These are phyloP conservation scores for Drosophila parabipectinata DNA, from an alignment of 1,140 invertebrate species.

Conservation along the genomic window DNA sequence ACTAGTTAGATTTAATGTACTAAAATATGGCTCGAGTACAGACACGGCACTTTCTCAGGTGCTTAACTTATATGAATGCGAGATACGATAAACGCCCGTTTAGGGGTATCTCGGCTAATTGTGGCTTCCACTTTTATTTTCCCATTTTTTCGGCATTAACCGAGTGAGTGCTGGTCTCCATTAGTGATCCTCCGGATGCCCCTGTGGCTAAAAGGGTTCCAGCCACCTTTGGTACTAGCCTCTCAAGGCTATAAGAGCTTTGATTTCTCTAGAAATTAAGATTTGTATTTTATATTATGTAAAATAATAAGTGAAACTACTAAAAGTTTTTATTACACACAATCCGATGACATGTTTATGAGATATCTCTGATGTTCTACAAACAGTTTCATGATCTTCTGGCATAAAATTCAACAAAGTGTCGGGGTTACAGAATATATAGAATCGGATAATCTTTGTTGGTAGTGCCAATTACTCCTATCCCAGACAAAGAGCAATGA, in stretches of 20 bases:
- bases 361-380: conserved; percentile 27
- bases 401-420: conserved; percentile 30
- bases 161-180: conserved; percentile 13
- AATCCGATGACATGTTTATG: conserved; percentile 34
- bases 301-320: background rate
- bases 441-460: conserved; percentile 1
- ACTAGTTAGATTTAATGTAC: conserved; percentile 83
- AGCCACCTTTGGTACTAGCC: background rate
- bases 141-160: conserved; percentile 12
- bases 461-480: conserved; percentile 22
- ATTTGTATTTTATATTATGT: too few species aligned
- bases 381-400: conserved; percentile 26
- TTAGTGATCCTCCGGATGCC: conserved; percentile 20
- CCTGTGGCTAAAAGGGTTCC: conserved; percentile 22
- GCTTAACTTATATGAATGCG: conserved; percentile 48
- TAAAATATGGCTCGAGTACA: conserved; percentile 80
- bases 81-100: conserved; percentile 41
- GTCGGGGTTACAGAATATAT: background rate
- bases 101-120: conserved; percentile 37
- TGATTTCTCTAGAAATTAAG: background rate
- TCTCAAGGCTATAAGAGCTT: too few species aligned
- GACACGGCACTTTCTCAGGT: conserved; percentile 73
- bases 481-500: conserved; percentile 36
- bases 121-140: conserved; percentile 7
- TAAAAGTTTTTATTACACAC: background rate